Percentiles rank a stretch among this genome's conserved stretches.
Evolutionary conservation across 2,113 vertebrate species (phyloP).

Genomic region (Bambusicola thoracicus): DNA sequence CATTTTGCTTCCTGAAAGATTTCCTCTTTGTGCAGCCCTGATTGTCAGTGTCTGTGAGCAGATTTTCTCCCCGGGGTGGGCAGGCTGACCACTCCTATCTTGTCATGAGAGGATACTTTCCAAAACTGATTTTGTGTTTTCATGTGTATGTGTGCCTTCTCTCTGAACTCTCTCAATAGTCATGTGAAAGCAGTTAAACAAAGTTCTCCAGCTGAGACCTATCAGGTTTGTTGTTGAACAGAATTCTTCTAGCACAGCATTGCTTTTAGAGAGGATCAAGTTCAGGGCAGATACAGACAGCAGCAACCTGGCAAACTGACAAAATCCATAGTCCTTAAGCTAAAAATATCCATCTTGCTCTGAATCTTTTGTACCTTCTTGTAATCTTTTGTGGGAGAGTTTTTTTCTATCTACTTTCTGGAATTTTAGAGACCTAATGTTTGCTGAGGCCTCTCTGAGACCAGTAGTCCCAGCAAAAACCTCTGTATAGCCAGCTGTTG

Average conservation of each 20-base stretch:
- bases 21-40: neutral
- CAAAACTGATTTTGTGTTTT: neutral
- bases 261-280: neutral
- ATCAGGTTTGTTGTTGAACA: neutral
- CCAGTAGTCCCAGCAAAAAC: neutral
- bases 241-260: neutral
- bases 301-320: neutral
- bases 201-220: constrained; percentile 6
- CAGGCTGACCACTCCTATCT: neutral
- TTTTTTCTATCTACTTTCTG: neutral
- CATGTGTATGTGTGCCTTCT: neutral
- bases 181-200: neutral
- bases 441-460: neutral
- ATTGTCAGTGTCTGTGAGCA: neutral
- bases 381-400: neutral
- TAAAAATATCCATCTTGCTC: neutral
- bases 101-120: neutral
- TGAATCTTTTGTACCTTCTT: neutral
- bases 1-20: accelerated
- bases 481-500: neutral
- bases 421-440: neutral
- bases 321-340: neutral
- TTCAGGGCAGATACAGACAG: neutral
- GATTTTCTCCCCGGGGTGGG: neutral
- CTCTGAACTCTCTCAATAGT: neutral